Evolutionary conservation across 2,888 invertebrate species (phyloP).

Genomic region (Pseudococcus viburni): DNA sequence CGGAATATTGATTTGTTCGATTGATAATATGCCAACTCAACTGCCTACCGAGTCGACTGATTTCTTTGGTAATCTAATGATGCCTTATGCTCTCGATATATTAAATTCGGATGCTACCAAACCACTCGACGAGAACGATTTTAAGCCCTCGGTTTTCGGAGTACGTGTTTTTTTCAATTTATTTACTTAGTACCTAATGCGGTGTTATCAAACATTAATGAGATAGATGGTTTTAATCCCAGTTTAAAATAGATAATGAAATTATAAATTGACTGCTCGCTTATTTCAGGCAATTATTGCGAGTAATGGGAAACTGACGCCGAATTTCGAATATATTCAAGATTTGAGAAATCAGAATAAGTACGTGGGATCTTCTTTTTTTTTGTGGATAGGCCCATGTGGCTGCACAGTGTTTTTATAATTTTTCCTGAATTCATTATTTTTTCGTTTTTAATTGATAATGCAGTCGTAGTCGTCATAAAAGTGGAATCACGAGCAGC

Average conservation of each 20-base stretch:
- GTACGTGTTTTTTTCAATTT: conserved; percentile 72
- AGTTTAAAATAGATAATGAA: background rate
- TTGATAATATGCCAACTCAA: conserved; percentile 99
- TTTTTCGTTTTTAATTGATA: background rate
- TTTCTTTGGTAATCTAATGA: conserved; percentile 94
- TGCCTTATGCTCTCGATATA: conserved; percentile 91
- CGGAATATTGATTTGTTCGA: conserved; percentile 98
- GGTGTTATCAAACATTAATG: background rate
- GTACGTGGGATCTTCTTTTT: conserved; percentile 70
- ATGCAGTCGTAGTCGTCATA: conserved; percentile 80
- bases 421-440: background rate
- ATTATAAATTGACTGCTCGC: conserved; percentile 64
- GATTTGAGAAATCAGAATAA: conserved; percentile 82
- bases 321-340: conserved; percentile 94
- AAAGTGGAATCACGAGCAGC: conserved; percentile 76
- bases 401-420: background rate
- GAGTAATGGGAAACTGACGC: conserved; percentile 92
- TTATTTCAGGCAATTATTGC: conserved; percentile 91
- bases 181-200: background rate
- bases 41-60: conserved; percentile 97
- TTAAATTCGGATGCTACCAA: conserved; percentile 86
- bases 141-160: conserved; percentile 80
- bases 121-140: conserved; percentile 84
- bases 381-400: background rate
- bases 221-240: background rate